phyloP scores from a whole-genome alignment of 2,113 vertebrate species.

The Chascanopsetta lugubris region DNA sequence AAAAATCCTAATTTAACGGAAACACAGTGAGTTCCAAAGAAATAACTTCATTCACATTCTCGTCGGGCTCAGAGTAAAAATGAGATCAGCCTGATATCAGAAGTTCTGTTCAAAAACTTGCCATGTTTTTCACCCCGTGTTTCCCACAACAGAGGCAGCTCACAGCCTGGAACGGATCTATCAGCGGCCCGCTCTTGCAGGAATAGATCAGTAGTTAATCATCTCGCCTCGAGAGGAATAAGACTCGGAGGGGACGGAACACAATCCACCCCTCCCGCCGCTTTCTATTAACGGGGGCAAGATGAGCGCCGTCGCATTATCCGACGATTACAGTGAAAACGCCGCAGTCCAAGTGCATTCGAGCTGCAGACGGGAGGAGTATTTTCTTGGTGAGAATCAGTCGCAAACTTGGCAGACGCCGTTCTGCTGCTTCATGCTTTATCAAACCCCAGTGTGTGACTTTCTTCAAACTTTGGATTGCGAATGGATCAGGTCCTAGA shows the following conservation, averaged over 20 bases:
- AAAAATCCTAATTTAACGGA: slow-evolving; percentile 28
- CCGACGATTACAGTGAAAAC: background rate
- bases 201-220: slow-evolving; percentile 27
- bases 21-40: slow-evolving; percentile 30
- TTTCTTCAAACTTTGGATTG: no score
- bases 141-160: background rate
- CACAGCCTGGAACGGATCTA: slow-evolving; percentile 27
- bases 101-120: slow-evolving; percentile 26
- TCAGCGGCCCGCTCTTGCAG: slow-evolving; percentile 31
- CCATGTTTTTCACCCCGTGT: slow-evolving; percentile 2
- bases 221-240: background rate
- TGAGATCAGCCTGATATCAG: background rate
- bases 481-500: background rate
- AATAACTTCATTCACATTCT: slow-evolving; percentile 37
- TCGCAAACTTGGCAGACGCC: background rate
- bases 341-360: background rate
- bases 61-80: slow-evolving; percentile 21
- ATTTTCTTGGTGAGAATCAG: no score
- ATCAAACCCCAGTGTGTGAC: background rate
- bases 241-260: slow-evolving; percentile 17
- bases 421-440: background rate
- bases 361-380: background rate
- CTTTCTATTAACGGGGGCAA: background rate
- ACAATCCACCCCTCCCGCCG: background rate
- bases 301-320: background rate